Base-by-base conservation (phyloP, 2,888 invertebrate species). In the Macrophya alboannulata region DNA sequence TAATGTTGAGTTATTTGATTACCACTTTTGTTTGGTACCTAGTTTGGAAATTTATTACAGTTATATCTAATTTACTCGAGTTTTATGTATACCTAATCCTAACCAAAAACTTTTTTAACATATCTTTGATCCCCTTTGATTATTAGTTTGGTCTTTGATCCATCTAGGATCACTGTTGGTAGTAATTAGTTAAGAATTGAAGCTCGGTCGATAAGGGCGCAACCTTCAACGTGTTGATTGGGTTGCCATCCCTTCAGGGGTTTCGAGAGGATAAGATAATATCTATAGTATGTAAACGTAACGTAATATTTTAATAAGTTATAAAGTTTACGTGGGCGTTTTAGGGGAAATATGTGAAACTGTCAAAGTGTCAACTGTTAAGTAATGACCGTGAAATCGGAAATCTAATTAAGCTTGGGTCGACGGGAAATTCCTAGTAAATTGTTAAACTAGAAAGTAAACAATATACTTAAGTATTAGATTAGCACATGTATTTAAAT, bases 401-500 rank as follows among this genome's bases (percentile, higher is more conserved):
- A 2, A 81, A 40, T 62, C 81, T 81, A 81, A 81, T 81, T 81
- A 81, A n/a, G 59, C 40, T 21, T 43, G 6, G 81, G 81, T 81
- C 81, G 48, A 15, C 62, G 37, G 43, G 81, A 59, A 81, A 25
- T 81, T 51, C 77, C 77, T 77, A 17, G 48, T 37, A 55, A n/a
- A 77, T 77, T 51, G 37, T 31, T 37, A 55, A 48, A 48, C 77
- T 31, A 51, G 8, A n/a, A 17, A 55, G 77, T 77, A 31, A 77
- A 37, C 51, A 55, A 31, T 31, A 31, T 31, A n/a, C n/a, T n/a
- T n/a, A 55, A 77, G 31, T 55, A 55, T 77, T 77, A 77, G 51
- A 77, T 77, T 55, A 25, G 6, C 55, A 31, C 17, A 51, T 55
- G 37, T 77, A 51, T 55, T 31, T 55, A 37, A 77, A 77, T 31